Conservation (phyloP, 2,113 vertebrate species). For the Cairina moschata region DNA sequence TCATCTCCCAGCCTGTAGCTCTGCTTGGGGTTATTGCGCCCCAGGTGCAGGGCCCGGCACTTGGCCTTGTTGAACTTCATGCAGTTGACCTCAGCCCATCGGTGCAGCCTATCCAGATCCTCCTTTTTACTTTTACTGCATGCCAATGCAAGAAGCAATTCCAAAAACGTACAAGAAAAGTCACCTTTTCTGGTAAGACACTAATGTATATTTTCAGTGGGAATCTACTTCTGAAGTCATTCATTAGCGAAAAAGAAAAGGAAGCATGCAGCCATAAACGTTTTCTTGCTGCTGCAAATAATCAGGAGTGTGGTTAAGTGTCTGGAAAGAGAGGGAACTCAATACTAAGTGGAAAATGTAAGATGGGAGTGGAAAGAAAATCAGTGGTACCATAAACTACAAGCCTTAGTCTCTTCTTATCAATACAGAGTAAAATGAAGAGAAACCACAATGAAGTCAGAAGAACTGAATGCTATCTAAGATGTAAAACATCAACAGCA, state of each 20-base stretch:
- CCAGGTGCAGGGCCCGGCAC: too few species aligned
- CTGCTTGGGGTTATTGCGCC: too few species aligned
- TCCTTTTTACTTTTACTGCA: too few species aligned
- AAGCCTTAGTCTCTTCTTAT: neutral
- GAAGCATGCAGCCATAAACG: neutral
- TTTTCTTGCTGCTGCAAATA: neutral
- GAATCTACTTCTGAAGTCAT: neutral
- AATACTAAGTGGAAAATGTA: neutral
- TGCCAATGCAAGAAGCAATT: neutral
- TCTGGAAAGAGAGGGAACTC: neutral
- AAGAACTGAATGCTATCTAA: neutral
- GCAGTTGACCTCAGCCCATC: too few species aligned
- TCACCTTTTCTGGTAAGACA: neutral
- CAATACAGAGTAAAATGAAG: accelerated
- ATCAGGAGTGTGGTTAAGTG: neutral
- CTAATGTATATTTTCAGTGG: neutral
- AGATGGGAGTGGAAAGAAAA: neutral
- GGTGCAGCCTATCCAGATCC: too few species aligned
- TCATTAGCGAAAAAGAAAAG: neutral
- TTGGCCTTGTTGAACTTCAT: too few species aligned
- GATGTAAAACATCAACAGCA: neutral
- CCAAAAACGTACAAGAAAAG: neutral
- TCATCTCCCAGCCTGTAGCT: too few species aligned
- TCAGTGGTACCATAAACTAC: neutral
- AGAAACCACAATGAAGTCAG: neutral